phyloP scores from a whole-genome alignment of 2,888 invertebrate genomes.

The Xylota segnis region DNA sequence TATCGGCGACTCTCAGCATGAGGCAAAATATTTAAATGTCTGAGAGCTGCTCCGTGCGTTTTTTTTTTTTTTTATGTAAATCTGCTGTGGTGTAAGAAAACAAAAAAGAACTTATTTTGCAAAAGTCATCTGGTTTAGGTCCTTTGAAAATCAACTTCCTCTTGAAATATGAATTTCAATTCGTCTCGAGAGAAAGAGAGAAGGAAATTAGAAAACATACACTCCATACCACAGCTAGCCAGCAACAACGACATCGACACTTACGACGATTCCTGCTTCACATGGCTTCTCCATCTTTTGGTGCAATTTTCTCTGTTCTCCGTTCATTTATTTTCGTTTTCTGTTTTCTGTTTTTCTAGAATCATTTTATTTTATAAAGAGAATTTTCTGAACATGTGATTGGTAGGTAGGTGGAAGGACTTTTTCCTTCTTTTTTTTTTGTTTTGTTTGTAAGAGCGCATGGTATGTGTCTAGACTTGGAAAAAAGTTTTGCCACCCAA shows the following conservation, averaged over 20 bases:
- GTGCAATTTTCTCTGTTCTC: not conserved
- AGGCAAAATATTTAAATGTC: constrained; percentile 59
- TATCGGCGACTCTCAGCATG: constrained; percentile 60
- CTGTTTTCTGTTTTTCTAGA: constrained; percentile 11
- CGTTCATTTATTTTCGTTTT: constrained; percentile 4
- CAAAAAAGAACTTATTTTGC: constrained; percentile 32
- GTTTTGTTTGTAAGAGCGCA: not conserved
- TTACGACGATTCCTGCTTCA: constrained; percentile 37
- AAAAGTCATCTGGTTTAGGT: constrained; percentile 22
- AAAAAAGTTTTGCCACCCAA: constrained; percentile 55
- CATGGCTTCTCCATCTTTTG: constrained; percentile 4
- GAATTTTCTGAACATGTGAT: constrained; percentile 35
- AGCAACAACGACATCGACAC: constrained; percentile 27
- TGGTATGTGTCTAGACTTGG: constrained; percentile 61
- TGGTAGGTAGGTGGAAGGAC: not conserved
- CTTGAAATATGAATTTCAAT: constrained; percentile 49
- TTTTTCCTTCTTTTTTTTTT: not conserved
- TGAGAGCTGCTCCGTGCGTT: constrained; percentile 12
- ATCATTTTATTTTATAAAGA: constrained; percentile 32
- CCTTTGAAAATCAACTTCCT: constrained; percentile 69
- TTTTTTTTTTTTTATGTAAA: constrained; percentile 35
- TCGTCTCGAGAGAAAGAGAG: constrained; percentile 21
- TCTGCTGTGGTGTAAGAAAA: constrained; percentile 5
- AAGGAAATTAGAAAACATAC: constrained; percentile 54
- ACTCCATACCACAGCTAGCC: not conserved